phyloP scores from a whole-genome alignment of 2,113 vertebrate genomes.

The Tenrec ecaudatus region DNA sequence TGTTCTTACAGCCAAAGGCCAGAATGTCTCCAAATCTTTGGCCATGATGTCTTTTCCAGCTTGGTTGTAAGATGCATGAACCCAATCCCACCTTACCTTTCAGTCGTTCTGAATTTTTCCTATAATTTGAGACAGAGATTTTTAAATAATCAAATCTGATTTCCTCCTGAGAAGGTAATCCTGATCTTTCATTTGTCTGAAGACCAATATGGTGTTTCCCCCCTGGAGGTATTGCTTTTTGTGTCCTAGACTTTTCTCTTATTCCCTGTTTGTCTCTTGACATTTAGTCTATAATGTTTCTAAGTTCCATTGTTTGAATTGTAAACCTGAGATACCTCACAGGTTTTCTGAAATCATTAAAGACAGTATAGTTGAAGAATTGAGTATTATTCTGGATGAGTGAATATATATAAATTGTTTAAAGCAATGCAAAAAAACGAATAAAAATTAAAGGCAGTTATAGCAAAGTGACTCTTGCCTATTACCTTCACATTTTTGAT shows the following conservation, averaged over 20 bases:
- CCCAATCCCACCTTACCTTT: neutral
- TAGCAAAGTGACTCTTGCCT: neutral
- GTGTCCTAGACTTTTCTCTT: neutral
- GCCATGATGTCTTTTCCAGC: neutral
- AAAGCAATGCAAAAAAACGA: neutral
- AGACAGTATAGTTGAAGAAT: neutral
- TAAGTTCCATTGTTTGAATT: neutral
- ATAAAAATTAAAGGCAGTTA: neutral
- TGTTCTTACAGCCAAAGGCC: neutral
- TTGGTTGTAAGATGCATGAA: neutral
- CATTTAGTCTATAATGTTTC: neutral
- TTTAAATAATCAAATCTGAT: neutral
- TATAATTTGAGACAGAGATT: neutral
- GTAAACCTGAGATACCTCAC: neutral
- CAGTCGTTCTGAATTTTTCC: neutral
- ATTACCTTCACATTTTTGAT: neutral
- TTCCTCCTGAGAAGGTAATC: neutral
- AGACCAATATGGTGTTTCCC: neutral
- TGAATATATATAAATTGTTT: neutral
- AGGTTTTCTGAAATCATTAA: neutral
- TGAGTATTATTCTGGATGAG: neutral
- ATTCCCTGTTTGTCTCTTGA: neutral
- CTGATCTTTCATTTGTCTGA: slow-evolving; percentile 11
- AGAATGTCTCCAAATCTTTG: slow-evolving; percentile 41
- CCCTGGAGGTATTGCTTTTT: slow-evolving; percentile 24